Percentiles rank a stretch among this genome's conserved stretches.
Conservation (phyloP, 2,888 invertebrate species). For the Cotesia congregata region DNA sequence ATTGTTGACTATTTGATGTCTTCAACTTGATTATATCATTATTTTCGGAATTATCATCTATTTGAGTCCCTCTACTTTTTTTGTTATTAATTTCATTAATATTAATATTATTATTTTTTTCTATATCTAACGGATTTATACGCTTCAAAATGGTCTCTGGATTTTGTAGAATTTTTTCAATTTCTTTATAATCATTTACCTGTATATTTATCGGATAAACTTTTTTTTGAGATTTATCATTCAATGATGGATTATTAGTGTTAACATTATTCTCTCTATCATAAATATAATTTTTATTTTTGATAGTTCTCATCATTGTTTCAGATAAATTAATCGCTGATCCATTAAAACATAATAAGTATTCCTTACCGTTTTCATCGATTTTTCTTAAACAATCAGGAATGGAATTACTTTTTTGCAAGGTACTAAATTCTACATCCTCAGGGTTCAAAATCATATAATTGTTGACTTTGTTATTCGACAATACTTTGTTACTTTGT, state of each 20-base stretch:
- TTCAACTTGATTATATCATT: neutral
- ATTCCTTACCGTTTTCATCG: neutral
- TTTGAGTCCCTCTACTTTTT: neutral
- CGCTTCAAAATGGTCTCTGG: constrained; percentile 21
- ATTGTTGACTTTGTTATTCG: neutral
- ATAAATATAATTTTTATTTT: constrained; percentile 10
- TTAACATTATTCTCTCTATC: neutral
- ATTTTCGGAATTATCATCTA: constrained; percentile 18
- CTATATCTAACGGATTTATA: constrained; percentile 21
- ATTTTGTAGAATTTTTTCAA: constrained; percentile 33
- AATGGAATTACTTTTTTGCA: neutral
- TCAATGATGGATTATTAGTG: neutral
- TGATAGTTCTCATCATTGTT: neutral
- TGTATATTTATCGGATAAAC: constrained; percentile 26
- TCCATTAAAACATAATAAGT: neutral
- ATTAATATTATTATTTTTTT: constrained; percentile 19
- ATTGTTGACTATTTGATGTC: constrained; percentile 4
- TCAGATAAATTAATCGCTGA: neutral
- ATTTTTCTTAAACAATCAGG: neutral
- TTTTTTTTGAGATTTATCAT: neutral
- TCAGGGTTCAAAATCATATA: neutral
- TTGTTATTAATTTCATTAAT: neutral
- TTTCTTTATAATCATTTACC: constrained; percentile 26
- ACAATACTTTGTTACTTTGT: neutral
- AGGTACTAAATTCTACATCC: neutral